These are phyloP conservation scores for Acrocephalus arundinaceus DNA, from an alignment of 2,113 vertebrate genomes.

Conservation along the genomic window DNA sequence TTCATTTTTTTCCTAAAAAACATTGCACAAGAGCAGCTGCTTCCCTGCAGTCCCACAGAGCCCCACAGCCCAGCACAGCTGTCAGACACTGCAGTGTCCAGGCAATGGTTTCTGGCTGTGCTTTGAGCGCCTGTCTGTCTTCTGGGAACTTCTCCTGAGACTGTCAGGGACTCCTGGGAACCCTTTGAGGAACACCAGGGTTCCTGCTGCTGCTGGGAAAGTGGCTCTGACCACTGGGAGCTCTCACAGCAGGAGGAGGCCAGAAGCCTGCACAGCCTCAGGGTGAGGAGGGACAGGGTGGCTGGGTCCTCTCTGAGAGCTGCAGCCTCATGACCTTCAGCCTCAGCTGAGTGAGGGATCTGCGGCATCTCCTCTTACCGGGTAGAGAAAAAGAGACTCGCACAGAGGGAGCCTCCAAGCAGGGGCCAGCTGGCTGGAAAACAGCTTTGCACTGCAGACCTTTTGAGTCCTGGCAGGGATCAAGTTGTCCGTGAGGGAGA, in stretches of 20 bases:
- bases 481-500: not conserved
- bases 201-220: not conserved
- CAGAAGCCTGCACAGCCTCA: not conserved
- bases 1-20: not conserved
- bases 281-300: not conserved
- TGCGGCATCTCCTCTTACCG: accelerated
- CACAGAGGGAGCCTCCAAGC: not conserved
- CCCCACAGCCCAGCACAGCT: not conserved
- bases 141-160: not conserved
- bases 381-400: not conserved
- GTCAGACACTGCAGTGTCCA: not conserved
- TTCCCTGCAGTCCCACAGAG: not conserved
- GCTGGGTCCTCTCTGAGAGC: not conserved
- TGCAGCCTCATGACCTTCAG: not conserved
- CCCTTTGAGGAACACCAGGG: not conserved
- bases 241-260: not conserved
- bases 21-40: not conserved
- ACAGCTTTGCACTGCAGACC: not conserved
- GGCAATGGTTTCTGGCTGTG: not conserved
- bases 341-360: not conserved
- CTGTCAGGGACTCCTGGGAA: not conserved
- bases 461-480: not conserved
- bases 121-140: not conserved
- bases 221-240: not conserved
- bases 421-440: not conserved